Base-by-base conservation (phyloP, 35 echinoderm and acorn worm species). In the Heliocidaris tuberculata region DNA sequence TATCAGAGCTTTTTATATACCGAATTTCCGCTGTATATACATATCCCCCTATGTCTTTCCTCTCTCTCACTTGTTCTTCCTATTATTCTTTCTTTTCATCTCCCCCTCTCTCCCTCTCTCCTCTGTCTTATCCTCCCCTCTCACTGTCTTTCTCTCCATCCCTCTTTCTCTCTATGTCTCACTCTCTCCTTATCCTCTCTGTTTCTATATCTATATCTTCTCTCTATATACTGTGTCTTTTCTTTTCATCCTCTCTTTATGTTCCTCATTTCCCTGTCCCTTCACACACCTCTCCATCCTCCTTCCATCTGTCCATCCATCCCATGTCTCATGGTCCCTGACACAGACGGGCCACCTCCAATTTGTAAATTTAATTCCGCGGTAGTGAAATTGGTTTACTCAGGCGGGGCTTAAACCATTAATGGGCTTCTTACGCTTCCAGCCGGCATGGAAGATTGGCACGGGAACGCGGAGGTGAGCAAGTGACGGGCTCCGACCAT, bases 311-410 rank as follows among this genome's bases (percentile, higher is more conserved):
- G 35, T n/a, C 65, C 27, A 78, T 78, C 65, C 27, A 78, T 2
- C 27, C 65, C 27, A 78, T 78, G 27, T n/a, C 65, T 78, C 65
- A n/a, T 24, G 65, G 65, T 78, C 65, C 65, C 65, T n/a, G 65
- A 27, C 65, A n/a, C 65, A 78, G 87, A 89, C 87, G 31, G 87
- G 87, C 87, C 87, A 89, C 65, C 87, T 89, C 87, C 87, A 89
- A 89, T 89, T 89, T 89, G 87, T 89, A 89, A 93, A 93, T 93
- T 59, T 93, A 93, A 93, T 93, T 48, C 50, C 29, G 50, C 19
- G 29, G 91, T 52, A 59, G 91, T 50, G 50, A 59, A 93, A 93
- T 93, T 59, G 50, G 50, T 93, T 49, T 50, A 59, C 91, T 93
- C 47, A 93, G 91, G 91, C 47, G 91, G 91, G 47, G 31, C 50